Percentiles rank a stretch among this genome's conserved stretches.
These are phyloP conservation scores for Listrodromus nycthemerus DNA, from an alignment of 2,888 invertebrate genomes.

Conservation along the genomic window DNA sequence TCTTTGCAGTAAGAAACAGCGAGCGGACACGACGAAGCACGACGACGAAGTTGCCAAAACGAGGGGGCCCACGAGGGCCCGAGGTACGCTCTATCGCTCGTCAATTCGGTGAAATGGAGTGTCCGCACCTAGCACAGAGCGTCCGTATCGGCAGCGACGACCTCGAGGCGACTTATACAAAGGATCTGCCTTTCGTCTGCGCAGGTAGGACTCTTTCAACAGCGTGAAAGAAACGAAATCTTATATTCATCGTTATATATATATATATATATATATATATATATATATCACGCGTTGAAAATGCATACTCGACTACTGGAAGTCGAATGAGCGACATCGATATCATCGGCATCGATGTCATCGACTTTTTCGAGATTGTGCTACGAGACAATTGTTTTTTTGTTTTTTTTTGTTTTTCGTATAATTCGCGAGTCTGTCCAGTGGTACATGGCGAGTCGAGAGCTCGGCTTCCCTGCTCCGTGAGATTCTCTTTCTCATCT, in stretches of 20 bases:
- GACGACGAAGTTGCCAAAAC: slow-evolving; percentile 63
- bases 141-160: slow-evolving; percentile 84
- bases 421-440: background rate
- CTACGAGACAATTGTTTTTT: background rate
- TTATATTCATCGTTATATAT: background rate
- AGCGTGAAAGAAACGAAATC: slow-evolving; percentile 21
- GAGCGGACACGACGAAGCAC: slow-evolving; percentile 64
- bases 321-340: background rate
- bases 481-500: slow-evolving; percentile 5
- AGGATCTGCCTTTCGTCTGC: slow-evolving; percentile 86
- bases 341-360: background rate
- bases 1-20: slow-evolving; percentile 28
- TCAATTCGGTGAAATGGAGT: slow-evolving; percentile 86
- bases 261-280: too few relatives aligned
- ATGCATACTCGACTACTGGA: background rate
- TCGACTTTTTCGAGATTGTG: background rate
- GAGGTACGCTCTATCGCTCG: slow-evolving; percentile 59
- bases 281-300: background rate
- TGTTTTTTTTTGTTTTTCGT: slow-evolving; percentile 4
- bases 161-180: slow-evolving; percentile 84
- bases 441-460: slow-evolving; percentile 1
- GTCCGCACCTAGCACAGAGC: slow-evolving; percentile 89
- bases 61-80: slow-evolving; percentile 77
- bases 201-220: slow-evolving; percentile 85
- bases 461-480: slow-evolving; percentile 19